Percentiles rank a stretch among this genome's conserved stretches.
Conservation (phyloP, 1,140 invertebrate species). For the Trichoplusia ni region DNA sequence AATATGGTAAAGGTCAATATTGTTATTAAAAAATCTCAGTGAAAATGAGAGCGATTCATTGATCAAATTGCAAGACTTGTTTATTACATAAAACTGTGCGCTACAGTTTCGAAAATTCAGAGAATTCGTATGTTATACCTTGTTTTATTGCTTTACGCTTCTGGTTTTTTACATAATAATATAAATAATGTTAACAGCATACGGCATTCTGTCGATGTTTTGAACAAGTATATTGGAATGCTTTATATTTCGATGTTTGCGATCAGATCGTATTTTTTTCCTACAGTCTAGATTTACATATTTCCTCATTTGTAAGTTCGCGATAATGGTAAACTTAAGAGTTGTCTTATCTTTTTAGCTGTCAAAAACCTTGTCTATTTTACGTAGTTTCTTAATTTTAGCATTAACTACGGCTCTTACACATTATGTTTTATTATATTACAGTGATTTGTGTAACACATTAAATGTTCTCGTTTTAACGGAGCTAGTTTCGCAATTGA, state of each 20-base stretch:
- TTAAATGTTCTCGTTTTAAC: slow-evolving; percentile 4
- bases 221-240: no score
- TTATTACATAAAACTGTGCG: slow-evolving; percentile 1
- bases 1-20: no score
- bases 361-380: neutral
- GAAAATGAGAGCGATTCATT: no score
- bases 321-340: no score
- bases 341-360: no score
- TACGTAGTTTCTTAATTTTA: neutral
- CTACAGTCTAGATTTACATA: no score
- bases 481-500: slow-evolving; percentile 53
- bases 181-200: no score
- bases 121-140: slow-evolving; percentile 4
- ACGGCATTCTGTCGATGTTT: no score
- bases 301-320: no score
- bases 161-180: neutral
- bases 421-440: slow-evolving; percentile 22
- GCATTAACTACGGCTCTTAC: slow-evolving; percentile 1
- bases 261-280: no score
- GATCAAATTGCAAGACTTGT: neutral
- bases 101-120: neutral
- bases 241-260: no score
- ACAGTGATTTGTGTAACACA: slow-evolving; percentile 4
- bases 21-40: no score
- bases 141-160: neutral